Conservation (phyloP, 2,888 invertebrate species). For the Resseliella maxima region DNA sequence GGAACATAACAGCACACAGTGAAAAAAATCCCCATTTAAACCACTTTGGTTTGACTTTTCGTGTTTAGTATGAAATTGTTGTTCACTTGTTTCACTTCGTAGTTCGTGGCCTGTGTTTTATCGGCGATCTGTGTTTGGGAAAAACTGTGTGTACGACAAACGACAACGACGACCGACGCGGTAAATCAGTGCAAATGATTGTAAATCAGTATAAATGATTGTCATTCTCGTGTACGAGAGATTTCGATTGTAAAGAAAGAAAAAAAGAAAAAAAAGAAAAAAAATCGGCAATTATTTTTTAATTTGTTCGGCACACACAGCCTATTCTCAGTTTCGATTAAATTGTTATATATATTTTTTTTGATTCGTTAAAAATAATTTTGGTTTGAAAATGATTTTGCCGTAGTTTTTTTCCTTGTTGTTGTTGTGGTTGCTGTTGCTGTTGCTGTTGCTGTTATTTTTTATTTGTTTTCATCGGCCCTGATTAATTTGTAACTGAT, state of each 20-base stretch:
- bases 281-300: not conserved
- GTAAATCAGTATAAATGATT: slow-evolving; percentile 42
- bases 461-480: too few relatives aligned
- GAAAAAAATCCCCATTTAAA: slow-evolving; percentile 50
- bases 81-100: slow-evolving; percentile 53
- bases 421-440: too few relatives aligned
- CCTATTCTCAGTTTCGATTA: too few relatives aligned
- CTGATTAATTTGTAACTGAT: too few relatives aligned
- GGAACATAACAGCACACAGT: slow-evolving; percentile 35
- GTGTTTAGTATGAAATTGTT: slow-evolving; percentile 53
- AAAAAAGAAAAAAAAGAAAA: too few relatives aligned
- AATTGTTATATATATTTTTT: too few relatives aligned
- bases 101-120: slow-evolving; percentile 16
- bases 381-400: too few relatives aligned
- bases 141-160: slow-evolving; percentile 31
- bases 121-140: slow-evolving; percentile 30
- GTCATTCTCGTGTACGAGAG: slow-evolving; percentile 41
- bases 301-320: not conserved
- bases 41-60: slow-evolving; percentile 53
- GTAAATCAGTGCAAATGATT: slow-evolving; percentile 43
- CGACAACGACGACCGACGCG: slow-evolving; percentile 19
- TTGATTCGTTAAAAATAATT: not conserved
- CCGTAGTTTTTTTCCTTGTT: too few relatives aligned
- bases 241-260: not conserved
- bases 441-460: too few relatives aligned